These are phyloP conservation scores for Brachionus sp. DNA, from an alignment of 1,140 invertebrate genomes.

Conservation along the genomic window DNA sequence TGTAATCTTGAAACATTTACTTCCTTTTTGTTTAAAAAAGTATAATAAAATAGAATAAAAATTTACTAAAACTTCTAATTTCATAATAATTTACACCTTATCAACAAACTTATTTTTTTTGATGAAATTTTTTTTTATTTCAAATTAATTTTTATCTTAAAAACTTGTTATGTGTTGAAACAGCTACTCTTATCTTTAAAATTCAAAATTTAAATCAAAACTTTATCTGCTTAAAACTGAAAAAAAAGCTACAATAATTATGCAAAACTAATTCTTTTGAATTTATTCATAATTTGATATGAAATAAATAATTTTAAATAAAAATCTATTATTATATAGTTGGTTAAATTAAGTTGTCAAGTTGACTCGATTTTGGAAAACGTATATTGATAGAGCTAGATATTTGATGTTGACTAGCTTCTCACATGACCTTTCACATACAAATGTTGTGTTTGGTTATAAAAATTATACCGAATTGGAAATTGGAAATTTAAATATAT, in stretches of 20 bases:
- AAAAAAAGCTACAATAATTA: neutral
- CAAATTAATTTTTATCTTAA: no score
- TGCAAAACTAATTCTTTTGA: neutral
- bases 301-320: neutral
- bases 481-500: slow-evolving; percentile 9
- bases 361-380: neutral
- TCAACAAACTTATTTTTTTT: no score
- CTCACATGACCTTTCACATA: neutral
- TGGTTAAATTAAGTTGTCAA: neutral
- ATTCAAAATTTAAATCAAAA: no score
- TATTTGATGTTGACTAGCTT: slow-evolving; percentile 13
- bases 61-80: no score
- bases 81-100: no score
- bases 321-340: neutral
- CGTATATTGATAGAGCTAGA: neutral
- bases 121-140: no score
- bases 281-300: neutral
- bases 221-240: neutral
- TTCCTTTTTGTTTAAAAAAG: no score
- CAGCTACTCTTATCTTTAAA: no score
- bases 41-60: no score
- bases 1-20: no score
- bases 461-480: slow-evolving; percentile 34
- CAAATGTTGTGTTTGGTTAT: neutral
- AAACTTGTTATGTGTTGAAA: no score